Evolutionary conservation across 2,888 invertebrate genomes (phyloP).

Genomic region (Parnassius mnemosyne): DNA sequence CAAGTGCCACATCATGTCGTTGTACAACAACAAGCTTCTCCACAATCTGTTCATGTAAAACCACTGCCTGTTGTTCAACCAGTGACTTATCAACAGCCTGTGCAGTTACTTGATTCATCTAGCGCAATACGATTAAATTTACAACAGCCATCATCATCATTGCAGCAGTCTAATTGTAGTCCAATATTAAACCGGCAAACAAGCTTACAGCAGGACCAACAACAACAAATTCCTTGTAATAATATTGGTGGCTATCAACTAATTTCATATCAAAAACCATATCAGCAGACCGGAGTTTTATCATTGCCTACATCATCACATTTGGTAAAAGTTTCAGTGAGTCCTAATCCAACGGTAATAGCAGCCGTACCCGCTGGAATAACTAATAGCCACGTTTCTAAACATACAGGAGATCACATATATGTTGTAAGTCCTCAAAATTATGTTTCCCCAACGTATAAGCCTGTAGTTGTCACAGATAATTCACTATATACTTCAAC

Average conservation of each 20-base stretch:
- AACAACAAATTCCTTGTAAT: conserved; percentile 17
- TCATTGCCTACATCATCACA: conserved; percentile 8
- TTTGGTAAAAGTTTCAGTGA: conserved; percentile 30
- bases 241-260: conserved; percentile 20
- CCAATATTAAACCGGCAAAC: not conserved
- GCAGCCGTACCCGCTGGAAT: conserved; percentile 9
- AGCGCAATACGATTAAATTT: conserved; percentile 5
- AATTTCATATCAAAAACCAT: conserved; percentile 20
- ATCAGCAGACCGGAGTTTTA: conserved; percentile 11
- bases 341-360: conserved; percentile 22
- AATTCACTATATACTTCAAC: conserved; percentile 5
- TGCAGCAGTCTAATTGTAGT: not conserved
- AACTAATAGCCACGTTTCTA: conserved; percentile 4
- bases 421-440: conserved; percentile 23
- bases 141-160: conserved; percentile 3
- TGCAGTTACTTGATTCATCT: not conserved
- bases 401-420: conserved; percentile 13
- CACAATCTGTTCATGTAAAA: conserved; percentile 7
- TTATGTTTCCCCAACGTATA: conserved; percentile 18
- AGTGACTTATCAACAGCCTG: conserved; percentile 16
- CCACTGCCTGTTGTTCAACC: conserved; percentile 12
- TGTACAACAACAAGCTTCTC: conserved; percentile 10
- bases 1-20: not conserved
- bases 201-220: conserved; percentile 6
- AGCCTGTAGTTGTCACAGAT: conserved; percentile 20